Conservation (phyloP, 1,140 invertebrate species). For the Samia ricini region DNA sequence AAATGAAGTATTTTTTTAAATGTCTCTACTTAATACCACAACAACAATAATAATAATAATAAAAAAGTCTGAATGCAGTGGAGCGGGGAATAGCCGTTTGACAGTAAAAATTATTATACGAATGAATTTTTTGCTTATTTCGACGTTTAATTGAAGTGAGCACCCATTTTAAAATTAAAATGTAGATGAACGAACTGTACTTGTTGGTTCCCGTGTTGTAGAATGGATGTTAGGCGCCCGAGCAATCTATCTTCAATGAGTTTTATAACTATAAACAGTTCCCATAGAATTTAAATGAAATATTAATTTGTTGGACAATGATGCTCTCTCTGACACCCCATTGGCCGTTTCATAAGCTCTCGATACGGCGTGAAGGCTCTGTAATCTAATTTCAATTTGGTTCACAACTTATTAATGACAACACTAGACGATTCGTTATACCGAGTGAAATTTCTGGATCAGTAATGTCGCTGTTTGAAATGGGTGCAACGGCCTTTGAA, state of each 20-base stretch:
- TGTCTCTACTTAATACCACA: slow-evolving; percentile 31
- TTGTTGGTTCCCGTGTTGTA: slow-evolving; percentile 1
- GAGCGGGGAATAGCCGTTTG: slow-evolving; percentile 44
- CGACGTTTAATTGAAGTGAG: slow-evolving; percentile 47
- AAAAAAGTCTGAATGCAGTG: slow-evolving; percentile 48
- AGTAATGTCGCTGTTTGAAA: slow-evolving; percentile 52
- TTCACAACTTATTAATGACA: slow-evolving; percentile 52
- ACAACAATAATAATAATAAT: too few relatives aligned
- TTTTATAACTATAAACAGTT: slow-evolving; percentile 25
- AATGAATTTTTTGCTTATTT: slow-evolving; percentile 49
- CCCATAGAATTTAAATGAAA: slow-evolving; percentile 60
- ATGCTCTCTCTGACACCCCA: slow-evolving; percentile 57
- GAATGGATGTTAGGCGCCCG: neutral
- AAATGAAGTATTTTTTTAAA: slow-evolving; percentile 32
- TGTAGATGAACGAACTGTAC: slow-evolving; percentile 8
- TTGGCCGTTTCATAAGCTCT: slow-evolving; percentile 68
- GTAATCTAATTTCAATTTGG: slow-evolving; percentile 74
- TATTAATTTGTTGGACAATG: slow-evolving; percentile 64
- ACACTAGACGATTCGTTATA: slow-evolving; percentile 55
- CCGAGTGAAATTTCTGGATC: slow-evolving; percentile 49
- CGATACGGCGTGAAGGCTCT: slow-evolving; percentile 60
- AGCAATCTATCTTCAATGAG: neutral
- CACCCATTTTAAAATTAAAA: slow-evolving; percentile 23
- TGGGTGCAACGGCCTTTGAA: slow-evolving; percentile 50
- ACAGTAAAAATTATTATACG: slow-evolving; percentile 51